These are phyloP conservation scores for Contarinia nasturtii DNA, from an alignment of 1,140 invertebrate species.

Conservation along the genomic window DNA sequence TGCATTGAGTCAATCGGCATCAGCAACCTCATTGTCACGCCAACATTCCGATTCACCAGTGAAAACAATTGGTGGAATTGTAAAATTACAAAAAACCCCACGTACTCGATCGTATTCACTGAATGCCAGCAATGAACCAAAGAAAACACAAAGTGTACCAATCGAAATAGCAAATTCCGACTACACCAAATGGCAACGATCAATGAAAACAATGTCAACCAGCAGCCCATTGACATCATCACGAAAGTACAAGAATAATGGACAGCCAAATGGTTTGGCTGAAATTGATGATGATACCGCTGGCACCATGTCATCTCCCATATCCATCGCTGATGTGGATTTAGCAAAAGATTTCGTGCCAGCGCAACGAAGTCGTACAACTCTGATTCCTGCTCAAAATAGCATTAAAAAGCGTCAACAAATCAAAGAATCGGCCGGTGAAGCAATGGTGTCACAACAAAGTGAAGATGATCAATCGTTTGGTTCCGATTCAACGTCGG, in stretches of 20 bases:
- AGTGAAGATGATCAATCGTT: constrained; percentile 33
- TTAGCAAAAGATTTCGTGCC: background rate
- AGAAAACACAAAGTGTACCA: background rate
- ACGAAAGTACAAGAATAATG: background rate
- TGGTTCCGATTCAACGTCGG: constrained; percentile 13
- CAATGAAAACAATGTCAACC: background rate
- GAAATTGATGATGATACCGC: too few relatives aligned
- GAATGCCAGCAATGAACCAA: background rate
- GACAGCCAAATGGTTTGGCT: background rate
- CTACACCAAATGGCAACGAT: background rate
- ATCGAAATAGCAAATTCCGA: background rate
- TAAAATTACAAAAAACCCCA: too few relatives aligned
- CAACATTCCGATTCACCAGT: constrained; percentile 7
- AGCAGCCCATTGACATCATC: background rate
- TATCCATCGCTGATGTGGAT: too few relatives aligned
- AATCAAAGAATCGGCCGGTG: constrained; percentile 42
- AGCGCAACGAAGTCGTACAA: background rate
- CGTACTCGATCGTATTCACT: background rate
- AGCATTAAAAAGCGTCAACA: constrained; percentile 24
- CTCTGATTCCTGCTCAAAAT: constrained; percentile 1
- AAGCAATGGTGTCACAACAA: constrained; percentile 34
- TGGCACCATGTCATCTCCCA: too few relatives aligned
- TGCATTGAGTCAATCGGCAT: constrained; percentile 31
- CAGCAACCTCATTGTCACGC: constrained; percentile 26
- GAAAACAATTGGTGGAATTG: background rate